phyloP scores from a whole-genome alignment of 2,113 vertebrate genomes.

The Ariopsis seemanni region DNA sequence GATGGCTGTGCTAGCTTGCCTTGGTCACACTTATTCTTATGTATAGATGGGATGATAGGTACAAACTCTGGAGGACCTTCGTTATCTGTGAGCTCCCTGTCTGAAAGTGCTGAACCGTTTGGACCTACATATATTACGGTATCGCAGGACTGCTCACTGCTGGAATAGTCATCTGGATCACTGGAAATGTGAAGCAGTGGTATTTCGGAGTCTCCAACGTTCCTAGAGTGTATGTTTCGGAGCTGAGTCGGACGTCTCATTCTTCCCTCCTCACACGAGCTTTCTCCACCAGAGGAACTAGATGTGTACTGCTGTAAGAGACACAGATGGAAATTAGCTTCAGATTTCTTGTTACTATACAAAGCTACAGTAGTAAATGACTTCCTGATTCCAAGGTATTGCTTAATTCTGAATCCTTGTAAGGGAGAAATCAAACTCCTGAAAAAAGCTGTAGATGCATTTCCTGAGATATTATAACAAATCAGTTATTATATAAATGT shows the following conservation, averaged over 20 bases:
- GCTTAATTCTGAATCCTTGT: background rate
- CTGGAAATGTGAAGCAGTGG: conserved; percentile 85
- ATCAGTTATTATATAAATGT: background rate
- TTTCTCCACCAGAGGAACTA: conserved; percentile 96
- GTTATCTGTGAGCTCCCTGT: conserved; percentile 94
- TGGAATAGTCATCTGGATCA: conserved; percentile 95
- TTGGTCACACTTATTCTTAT: conserved; percentile 74
- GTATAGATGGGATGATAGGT: conserved; percentile 90
- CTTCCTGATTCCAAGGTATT: background rate
- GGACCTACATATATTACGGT: conserved; percentile 97
- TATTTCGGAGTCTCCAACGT: conserved; percentile 81
- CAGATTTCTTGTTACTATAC: background rate
- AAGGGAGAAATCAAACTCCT: background rate
- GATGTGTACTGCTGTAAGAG: conserved; percentile 86
- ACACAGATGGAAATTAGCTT: background rate
- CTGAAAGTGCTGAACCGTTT: conserved; percentile 90
- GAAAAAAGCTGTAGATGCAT: background rate
- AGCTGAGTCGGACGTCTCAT: conserved; percentile 96
- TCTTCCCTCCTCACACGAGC: conserved; percentile 95
- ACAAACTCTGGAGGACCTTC: conserved; percentile 96
- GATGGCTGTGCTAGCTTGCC: conserved; percentile 49
- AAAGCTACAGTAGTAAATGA: background rate
- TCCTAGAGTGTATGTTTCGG: conserved; percentile 87
- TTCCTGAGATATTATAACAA: background rate
- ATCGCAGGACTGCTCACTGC: conserved; percentile 98